Evolutionary conservation across 2,797 vertebrate genomes (phyloP).

Genomic region (Phoxinus dragarum): DNA sequence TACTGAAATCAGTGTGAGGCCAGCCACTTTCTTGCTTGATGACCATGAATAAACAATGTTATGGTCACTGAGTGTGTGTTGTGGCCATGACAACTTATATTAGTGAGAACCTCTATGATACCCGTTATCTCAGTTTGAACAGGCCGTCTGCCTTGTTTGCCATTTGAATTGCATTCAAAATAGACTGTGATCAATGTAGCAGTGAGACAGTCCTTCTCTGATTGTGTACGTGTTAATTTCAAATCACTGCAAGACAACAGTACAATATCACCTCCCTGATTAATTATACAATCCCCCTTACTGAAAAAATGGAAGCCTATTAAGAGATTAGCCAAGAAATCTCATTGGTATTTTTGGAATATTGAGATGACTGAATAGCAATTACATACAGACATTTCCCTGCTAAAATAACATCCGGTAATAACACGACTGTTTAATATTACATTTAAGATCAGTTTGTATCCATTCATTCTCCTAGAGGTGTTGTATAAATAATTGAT

Average conservation of each 20-base stretch:
- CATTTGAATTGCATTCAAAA: neutral
- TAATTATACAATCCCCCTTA: slow-evolving; percentile 16
- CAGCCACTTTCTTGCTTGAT: neutral
- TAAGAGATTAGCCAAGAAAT: slow-evolving; percentile 25
- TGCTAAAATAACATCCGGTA: slow-evolving; percentile 43
- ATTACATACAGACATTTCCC: slow-evolving; percentile 26
- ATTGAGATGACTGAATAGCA: slow-evolving; percentile 36
- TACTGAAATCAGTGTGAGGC: no score
- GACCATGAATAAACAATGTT: slow-evolving; percentile 1
- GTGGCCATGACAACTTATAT: slow-evolving; percentile 34
- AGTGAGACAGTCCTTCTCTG: neutral
- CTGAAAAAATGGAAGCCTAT: slow-evolving; percentile 11
- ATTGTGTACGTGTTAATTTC: neutral
- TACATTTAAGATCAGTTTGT: neutral
- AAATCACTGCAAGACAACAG: neutral
- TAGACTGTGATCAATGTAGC: neutral
- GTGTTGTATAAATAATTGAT: neutral
- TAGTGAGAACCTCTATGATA: neutral
- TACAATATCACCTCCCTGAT: slow-evolving; percentile 16
- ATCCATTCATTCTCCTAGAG: neutral
- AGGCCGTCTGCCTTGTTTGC: neutral
- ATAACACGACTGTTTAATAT: slow-evolving; percentile 49
- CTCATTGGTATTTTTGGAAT: slow-evolving; percentile 47
- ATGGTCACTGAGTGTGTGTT: slow-evolving; percentile 26
- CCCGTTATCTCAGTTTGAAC: slow-evolving; percentile 43